Evolutionary conservation across 1,140 invertebrate genomes (phyloP).

Genomic region (Drosophila mauritiana): DNA sequence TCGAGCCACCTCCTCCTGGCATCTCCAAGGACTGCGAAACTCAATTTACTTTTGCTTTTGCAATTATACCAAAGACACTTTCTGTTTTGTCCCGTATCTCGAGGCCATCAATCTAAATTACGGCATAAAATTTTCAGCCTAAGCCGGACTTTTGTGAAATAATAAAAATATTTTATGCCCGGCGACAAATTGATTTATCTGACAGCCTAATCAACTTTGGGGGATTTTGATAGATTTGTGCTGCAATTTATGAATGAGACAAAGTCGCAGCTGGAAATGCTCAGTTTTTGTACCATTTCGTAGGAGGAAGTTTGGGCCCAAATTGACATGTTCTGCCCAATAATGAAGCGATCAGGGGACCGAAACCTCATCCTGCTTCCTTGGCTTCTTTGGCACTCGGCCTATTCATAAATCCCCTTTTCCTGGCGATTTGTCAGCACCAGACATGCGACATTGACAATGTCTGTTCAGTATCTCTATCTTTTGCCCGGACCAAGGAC

Average conservation of each 20-base stretch:
- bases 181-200: slow-evolving; percentile 78
- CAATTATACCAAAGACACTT: slow-evolving; percentile 62
- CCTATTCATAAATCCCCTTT: slow-evolving; percentile 69
- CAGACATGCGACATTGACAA: slow-evolving; percentile 58
- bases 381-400: slow-evolving; percentile 12
- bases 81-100: slow-evolving; percentile 31
- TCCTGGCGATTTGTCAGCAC: slow-evolving; percentile 73
- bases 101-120: slow-evolving; percentile 75
- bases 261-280: slow-evolving; percentile 53
- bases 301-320: slow-evolving; percentile 26
- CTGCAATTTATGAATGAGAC: slow-evolving; percentile 53
- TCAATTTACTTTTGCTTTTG: slow-evolving; percentile 20
- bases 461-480: slow-evolving; percentile 18
- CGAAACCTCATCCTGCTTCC: slow-evolving; percentile 39
- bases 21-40: slow-evolving; percentile 15
- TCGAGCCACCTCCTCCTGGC: slow-evolving; percentile 3
- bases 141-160: slow-evolving; percentile 48
- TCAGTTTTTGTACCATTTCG: slow-evolving; percentile 37
- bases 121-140: slow-evolving; percentile 35
- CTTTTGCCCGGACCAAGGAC: slow-evolving; percentile 35
- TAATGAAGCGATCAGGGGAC: slow-evolving; percentile 73
- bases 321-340: slow-evolving; percentile 72
- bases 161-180: slow-evolving; percentile 70
- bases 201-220: slow-evolving; percentile 41
- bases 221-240: slow-evolving; percentile 64